Percentiles rank a stretch among this genome's conserved stretches.
Conservation (phyloP, 1,140 invertebrate species). For the Cydia strobilella region DNA sequence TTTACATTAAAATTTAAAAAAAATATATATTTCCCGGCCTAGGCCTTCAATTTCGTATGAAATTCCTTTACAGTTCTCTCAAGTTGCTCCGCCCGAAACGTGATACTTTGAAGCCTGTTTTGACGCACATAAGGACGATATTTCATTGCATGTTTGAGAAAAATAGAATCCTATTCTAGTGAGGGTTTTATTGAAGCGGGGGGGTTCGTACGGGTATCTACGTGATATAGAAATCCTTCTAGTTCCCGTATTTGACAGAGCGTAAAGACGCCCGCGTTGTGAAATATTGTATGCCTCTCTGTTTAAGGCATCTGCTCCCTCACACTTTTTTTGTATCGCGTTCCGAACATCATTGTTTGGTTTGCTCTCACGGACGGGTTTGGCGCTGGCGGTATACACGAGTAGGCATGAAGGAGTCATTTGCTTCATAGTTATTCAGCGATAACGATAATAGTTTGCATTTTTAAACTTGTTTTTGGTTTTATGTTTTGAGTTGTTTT, state of each 20-base stretch:
- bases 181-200: not conserved
- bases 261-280: slow-evolving; percentile 52
- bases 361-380: slow-evolving; percentile 56
- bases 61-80: no score
- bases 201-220: not conserved
- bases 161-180: not conserved
- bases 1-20: no score
- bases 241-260: slow-evolving; percentile 15
- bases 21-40: no score
- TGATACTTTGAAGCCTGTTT: no score
- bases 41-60: no score
- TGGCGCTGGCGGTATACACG: slow-evolving; percentile 37
- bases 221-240: not conserved
- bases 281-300: slow-evolving; percentile 35
- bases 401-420: slow-evolving; percentile 5
- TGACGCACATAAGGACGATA: no score
- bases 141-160: no score
- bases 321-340: slow-evolving; percentile 55
- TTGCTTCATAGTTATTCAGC: not conserved
- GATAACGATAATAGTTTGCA: no score
- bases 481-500: no score
- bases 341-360: slow-evolving; percentile 60
- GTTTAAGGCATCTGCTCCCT: slow-evolving; percentile 42
- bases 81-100: no score
- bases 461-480: no score